phyloP scores from a whole-genome alignment of 2,888 invertebrate genomes.

The Hypolimnas misippus region DNA sequence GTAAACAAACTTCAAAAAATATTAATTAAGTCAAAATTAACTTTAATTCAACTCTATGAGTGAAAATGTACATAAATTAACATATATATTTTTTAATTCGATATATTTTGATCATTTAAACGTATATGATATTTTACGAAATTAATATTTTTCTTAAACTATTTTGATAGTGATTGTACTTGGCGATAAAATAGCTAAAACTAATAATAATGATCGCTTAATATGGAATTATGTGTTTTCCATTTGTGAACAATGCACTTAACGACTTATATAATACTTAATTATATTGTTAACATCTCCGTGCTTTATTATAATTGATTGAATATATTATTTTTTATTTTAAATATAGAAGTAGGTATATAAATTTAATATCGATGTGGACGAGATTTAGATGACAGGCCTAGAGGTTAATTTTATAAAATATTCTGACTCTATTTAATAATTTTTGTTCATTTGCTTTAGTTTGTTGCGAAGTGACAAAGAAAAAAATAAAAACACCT shows the following conservation, averaged over 20 bases:
- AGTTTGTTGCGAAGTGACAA: no score
- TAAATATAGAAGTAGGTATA: conserved; percentile 9
- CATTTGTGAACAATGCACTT: conserved; percentile 45
- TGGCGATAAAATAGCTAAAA: conserved; percentile 27
- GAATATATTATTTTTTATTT: conserved; percentile 15
- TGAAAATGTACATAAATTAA: no score
- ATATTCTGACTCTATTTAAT: no score
- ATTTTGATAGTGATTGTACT: conserved; percentile 32
- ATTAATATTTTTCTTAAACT: no score
- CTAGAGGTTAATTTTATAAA: not conserved
- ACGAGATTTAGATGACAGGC: not conserved
- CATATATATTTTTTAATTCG: no score
- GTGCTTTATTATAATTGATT: conserved; percentile 31
- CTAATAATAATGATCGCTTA: conserved; percentile 53
- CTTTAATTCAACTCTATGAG: no score
- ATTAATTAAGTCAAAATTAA: no score
- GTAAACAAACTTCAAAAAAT: no score
- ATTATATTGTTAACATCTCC: conserved; percentile 43
- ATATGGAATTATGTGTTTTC: conserved; percentile 52
- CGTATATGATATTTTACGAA: no score
- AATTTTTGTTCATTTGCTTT: no score
- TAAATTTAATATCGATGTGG: not conserved
- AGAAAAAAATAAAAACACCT: no score
- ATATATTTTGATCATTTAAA: no score
- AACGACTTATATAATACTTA: conserved; percentile 37